phyloP scores from a whole-genome alignment of 2,113 vertebrate species.

The Sceloporus undulatus region DNA sequence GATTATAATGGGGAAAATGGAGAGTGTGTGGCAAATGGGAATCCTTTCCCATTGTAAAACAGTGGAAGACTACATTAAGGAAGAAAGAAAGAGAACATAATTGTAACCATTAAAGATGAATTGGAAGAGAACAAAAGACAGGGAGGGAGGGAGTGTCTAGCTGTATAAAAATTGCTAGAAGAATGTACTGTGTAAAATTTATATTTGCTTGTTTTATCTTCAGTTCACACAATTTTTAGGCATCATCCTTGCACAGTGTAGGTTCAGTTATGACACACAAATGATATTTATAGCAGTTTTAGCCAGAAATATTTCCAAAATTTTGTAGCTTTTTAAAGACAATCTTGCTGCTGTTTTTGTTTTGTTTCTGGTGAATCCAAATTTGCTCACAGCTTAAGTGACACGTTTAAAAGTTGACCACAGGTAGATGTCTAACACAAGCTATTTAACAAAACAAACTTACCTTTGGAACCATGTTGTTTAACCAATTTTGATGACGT shows the following conservation, averaged over 20 bases:
- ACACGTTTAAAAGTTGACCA: background rate
- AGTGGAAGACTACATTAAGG: background rate
- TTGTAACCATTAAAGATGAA: constrained; percentile 16
- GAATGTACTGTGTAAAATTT: background rate
- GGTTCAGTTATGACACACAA: background rate
- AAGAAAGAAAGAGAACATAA: background rate
- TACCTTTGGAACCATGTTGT: background rate
- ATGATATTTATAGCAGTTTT: background rate
- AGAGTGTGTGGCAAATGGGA: background rate
- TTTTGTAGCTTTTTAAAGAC: background rate
- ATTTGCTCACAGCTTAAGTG: background rate
- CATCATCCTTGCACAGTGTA: background rate
- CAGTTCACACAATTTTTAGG: background rate
- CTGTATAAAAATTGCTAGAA: background rate
- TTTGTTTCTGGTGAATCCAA: background rate
- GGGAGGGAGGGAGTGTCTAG: too few species aligned
- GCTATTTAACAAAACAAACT: background rate
- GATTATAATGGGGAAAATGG: constrained; percentile 28
- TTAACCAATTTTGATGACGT: background rate
- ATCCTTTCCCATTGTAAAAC: constrained; percentile 3
- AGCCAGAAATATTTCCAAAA: background rate
- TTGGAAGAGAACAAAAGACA: background rate
- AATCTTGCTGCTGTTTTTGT: too few species aligned
- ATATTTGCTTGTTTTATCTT: background rate
- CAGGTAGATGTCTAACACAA: background rate